These are phyloP conservation scores for Pseudomugil tenellus DNA, from an alignment of 2,797 vertebrate species.

Conservation along the genomic window DNA sequence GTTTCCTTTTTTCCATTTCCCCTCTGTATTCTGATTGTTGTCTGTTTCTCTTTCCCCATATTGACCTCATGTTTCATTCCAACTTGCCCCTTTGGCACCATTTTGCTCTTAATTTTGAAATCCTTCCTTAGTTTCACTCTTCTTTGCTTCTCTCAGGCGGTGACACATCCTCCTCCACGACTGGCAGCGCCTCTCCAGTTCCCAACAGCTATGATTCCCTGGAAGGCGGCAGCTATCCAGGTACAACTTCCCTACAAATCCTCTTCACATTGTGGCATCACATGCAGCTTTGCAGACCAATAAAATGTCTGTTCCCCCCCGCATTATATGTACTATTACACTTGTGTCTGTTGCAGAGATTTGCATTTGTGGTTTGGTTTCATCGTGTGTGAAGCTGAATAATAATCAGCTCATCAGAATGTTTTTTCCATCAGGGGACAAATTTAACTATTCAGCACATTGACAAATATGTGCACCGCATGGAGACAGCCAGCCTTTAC, in stretches of 20 bases:
- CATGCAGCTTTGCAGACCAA: too few relatives aligned
- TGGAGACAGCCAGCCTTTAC: not conserved
- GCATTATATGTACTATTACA: too few relatives aligned
- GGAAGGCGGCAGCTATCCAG: conserved; percentile 92
- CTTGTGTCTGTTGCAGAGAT: not conserved
- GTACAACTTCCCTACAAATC: conserved; percentile 62
- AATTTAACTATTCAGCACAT: not conserved
- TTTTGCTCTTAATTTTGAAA: not conserved
- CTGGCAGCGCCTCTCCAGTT: conserved; percentile 92
- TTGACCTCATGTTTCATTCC: not conserved
- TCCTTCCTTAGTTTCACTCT: conserved; percentile 1
- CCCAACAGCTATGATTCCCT: conserved; percentile 92
- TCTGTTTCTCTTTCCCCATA: not conserved
- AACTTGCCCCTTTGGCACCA: not conserved
- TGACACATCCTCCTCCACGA: conserved; percentile 93
- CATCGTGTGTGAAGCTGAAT: not conserved
- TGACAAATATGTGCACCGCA: not conserved
- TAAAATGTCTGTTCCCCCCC: too few relatives aligned
- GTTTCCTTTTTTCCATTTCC: not conserved
- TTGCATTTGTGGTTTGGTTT: not conserved
- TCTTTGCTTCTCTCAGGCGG: conserved; percentile 79
- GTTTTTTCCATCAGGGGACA: not conserved
- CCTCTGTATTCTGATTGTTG: not conserved
- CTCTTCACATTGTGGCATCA: not conserved
- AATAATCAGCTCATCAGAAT: not conserved